These are phyloP conservation scores for Agrotis exclamationis DNA, from an alignment of 2,888 invertebrate genomes.

Conservation along the genomic window DNA sequence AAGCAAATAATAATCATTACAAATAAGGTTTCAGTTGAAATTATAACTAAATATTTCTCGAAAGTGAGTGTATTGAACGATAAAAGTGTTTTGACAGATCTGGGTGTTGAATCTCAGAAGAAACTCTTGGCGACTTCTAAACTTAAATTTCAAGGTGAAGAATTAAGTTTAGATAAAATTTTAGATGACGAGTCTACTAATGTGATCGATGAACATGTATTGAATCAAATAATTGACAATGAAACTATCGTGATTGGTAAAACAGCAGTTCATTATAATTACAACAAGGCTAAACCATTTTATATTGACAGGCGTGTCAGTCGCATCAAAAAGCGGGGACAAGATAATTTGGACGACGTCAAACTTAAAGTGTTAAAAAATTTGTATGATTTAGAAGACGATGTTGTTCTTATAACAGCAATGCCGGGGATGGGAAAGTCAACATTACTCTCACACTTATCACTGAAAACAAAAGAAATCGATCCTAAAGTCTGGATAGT, in stretches of 20 bases:
- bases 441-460: slow-evolving; percentile 56
- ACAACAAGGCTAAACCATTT: slow-evolving; percentile 16
- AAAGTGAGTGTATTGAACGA: slow-evolving; percentile 7
- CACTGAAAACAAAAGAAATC: slow-evolving; percentile 46
- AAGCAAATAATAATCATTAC: slow-evolving; percentile 24
- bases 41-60: slow-evolving; percentile 21
- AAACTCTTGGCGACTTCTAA: slow-evolving; percentile 20
- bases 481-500: slow-evolving; percentile 51
- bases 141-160: slow-evolving; percentile 46
- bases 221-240: slow-evolving; percentile 35
- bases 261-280: neutral
- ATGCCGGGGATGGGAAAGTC: slow-evolving; percentile 63
- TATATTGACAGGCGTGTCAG: slow-evolving; percentile 34
- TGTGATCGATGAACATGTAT: slow-evolving; percentile 26
- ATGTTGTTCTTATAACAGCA: slow-evolving; percentile 41
- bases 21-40: slow-evolving; percentile 1
- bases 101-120: slow-evolving; percentile 34
- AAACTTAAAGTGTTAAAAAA: slow-evolving; percentile 15
- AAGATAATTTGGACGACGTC: neutral
- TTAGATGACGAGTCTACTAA: slow-evolving; percentile 7
- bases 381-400: slow-evolving; percentile 40
- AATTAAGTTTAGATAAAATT: slow-evolving; percentile 37
- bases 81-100: slow-evolving; percentile 24
- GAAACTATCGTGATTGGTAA: slow-evolving; percentile 23
- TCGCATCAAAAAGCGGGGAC: neutral